These are phyloP conservation scores for Eristalis intricaria DNA, from an alignment of 2,888 invertebrate species.

Conservation along the genomic window DNA sequence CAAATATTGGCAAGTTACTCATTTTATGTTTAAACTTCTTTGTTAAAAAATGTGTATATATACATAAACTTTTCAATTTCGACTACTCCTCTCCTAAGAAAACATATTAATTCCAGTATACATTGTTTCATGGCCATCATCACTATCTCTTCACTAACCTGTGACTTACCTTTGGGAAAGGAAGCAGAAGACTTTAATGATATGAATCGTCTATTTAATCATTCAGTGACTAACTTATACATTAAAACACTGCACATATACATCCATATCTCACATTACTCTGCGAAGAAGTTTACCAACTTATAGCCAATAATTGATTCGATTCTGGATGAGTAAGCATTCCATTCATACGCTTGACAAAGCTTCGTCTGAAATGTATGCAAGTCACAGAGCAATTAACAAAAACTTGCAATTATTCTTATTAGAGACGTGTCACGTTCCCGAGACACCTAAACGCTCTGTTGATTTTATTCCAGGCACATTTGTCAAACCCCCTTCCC, in stretches of 20 bases:
- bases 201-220: too few relatives aligned
- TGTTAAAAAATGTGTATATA: too few relatives aligned
- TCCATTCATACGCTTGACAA: background rate
- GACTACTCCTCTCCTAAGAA: too few relatives aligned
- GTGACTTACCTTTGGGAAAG: too few relatives aligned
- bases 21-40: too few relatives aligned
- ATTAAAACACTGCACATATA: background rate
- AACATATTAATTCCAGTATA: too few relatives aligned
- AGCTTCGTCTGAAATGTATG: background rate
- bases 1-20: too few relatives aligned
- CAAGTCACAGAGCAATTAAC: conserved; percentile 34
- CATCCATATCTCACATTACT: background rate
- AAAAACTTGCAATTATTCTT: conserved; percentile 39
- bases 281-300: background rate
- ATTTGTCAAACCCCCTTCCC: conserved; percentile 58
- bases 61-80: too few relatives aligned
- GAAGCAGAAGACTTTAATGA: too few relatives aligned
- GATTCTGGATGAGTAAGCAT: background rate
- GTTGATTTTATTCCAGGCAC: conserved; percentile 57
- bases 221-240: background rate
- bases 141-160: too few relatives aligned
- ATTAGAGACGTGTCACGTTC: conserved; percentile 42
- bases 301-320: background rate
- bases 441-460: conserved; percentile 33
- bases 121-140: too few relatives aligned